Conservation (phyloP, 2,113 vertebrate species). For the Myocastor coypus region DNA sequence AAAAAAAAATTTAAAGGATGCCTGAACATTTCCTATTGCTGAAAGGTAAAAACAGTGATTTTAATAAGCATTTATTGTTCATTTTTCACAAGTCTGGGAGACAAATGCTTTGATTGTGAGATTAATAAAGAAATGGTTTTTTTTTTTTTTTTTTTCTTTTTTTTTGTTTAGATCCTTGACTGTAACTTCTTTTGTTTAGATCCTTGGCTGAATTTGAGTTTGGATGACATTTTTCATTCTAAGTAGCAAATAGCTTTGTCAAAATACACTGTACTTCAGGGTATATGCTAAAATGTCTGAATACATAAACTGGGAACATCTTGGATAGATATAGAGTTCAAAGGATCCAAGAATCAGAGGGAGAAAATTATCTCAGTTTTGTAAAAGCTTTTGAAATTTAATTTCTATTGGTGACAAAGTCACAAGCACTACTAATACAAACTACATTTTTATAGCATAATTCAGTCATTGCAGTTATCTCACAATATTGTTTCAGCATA, state of each 20-base stretch:
- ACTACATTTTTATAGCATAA: neutral
- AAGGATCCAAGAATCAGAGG: neutral
- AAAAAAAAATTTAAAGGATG: neutral
- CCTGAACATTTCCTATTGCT: neutral
- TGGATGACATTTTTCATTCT: conserved; percentile 5
- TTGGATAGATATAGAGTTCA: neutral
- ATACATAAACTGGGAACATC: neutral
- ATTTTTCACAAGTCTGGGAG: neutral
- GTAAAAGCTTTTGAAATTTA: conserved; percentile 18
- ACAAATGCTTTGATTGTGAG: neutral
- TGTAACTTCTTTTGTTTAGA: neutral
- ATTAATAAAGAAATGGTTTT: neutral
- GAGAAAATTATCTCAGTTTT: neutral
- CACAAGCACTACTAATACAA: neutral
- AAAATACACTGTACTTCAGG: neutral
- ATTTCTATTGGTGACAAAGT: neutral
- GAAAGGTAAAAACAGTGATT: neutral
- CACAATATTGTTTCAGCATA: neutral
- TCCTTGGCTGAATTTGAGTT: neutral
- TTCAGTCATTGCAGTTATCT: neutral
- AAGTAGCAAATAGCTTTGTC: neutral
- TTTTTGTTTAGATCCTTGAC: neutral
- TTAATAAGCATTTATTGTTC: neutral
- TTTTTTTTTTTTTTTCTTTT: neutral
- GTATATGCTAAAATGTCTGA: neutral